These are phyloP conservation scores for Plebejus melissa DNA, from an alignment of 2,888 invertebrate species.

Conservation along the genomic window DNA sequence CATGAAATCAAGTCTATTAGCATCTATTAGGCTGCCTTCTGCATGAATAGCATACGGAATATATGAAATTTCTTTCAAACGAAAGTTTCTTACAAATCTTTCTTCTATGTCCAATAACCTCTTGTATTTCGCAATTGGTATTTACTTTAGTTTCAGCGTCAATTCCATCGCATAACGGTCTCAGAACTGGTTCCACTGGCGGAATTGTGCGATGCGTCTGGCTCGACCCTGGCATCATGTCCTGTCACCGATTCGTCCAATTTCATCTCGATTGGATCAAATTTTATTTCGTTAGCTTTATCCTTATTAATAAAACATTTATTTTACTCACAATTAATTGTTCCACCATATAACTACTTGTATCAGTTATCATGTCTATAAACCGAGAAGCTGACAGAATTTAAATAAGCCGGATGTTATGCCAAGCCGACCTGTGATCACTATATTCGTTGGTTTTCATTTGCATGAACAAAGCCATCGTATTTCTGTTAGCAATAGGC, in stretches of 20 bases:
- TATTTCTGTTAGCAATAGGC: background rate
- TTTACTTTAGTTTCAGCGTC: slow-evolving; percentile 5
- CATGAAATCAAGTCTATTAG: background rate
- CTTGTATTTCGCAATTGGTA: background rate
- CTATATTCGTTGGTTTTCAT: background rate
- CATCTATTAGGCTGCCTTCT: background rate
- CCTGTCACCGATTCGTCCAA: slow-evolving; percentile 6
- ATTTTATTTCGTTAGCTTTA: background rate
- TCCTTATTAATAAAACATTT: background rate
- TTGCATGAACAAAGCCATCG: background rate
- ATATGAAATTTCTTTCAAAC: background rate
- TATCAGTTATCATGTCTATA: background rate
- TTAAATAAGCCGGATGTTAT: slow-evolving; percentile 16
- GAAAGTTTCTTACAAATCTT: background rate
- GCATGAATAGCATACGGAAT: background rate
- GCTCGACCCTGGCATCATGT: background rate
- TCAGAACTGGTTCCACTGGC: slow-evolving; percentile 12
- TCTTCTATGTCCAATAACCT: background rate
- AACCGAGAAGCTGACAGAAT: background rate
- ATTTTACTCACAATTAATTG: background rate
- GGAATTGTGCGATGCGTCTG: background rate
- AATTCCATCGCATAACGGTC: slow-evolving; percentile 13
- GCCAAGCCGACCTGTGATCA: background rate
- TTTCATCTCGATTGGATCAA: background rate
- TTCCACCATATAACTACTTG: background rate